Conservation (phyloP, 2,888 invertebrate genomes). For the Apodemia mormo region DNA sequence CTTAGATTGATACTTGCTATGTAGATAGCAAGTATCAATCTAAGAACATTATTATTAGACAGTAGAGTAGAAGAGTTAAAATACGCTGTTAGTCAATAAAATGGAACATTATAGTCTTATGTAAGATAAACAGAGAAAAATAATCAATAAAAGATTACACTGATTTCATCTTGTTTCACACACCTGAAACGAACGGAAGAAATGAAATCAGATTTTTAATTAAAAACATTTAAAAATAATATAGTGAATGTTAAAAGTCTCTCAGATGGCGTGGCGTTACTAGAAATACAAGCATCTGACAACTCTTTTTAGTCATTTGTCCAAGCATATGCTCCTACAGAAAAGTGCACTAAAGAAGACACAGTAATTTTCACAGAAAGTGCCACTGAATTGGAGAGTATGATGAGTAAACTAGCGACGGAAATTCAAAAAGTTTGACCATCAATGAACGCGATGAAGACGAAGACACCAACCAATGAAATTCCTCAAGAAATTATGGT, state of each 20-base stretch:
- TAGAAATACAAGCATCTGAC: slow-evolving; percentile 28
- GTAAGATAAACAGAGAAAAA: slow-evolving; percentile 35
- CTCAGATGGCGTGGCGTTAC: slow-evolving; percentile 34
- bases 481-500: no score
- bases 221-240: slow-evolving; percentile 28
- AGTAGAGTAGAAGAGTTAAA: slow-evolving; percentile 23
- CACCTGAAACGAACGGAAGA: slow-evolving; percentile 29
- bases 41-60: slow-evolving; percentile 27
- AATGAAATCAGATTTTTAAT: slow-evolving; percentile 38
- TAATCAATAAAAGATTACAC: slow-evolving; percentile 35
- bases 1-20: no score
- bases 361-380: slow-evolving; percentile 3
- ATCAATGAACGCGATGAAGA: no score
- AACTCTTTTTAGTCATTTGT: slow-evolving; percentile 26
- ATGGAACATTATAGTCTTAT: slow-evolving; percentile 37
- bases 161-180: slow-evolving; percentile 37
- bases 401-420: no score
- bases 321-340: slow-evolving; percentile 31
- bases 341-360: slow-evolving; percentile 28
- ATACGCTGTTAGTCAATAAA: slow-evolving; percentile 29
- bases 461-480: no score
- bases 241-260: slow-evolving; percentile 31
- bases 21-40: slow-evolving; percentile 18
- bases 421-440: no score
- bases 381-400: no score